Conservation (phyloP, 2,888 invertebrate species). For the Metacarcinus magister region DNA sequence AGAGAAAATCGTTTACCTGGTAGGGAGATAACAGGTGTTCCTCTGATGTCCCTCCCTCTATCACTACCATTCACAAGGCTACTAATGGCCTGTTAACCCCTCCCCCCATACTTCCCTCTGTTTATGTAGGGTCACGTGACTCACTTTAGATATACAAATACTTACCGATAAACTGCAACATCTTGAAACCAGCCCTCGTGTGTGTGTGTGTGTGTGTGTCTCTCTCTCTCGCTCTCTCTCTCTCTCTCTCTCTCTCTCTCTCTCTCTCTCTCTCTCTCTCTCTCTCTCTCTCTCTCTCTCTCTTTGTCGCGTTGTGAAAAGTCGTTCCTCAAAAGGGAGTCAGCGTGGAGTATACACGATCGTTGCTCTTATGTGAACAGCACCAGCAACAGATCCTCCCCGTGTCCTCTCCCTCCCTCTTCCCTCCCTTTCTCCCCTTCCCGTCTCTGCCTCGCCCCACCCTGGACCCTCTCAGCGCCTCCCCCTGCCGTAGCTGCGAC, state of each 20-base stretch:
- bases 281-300: constrained; percentile 7
- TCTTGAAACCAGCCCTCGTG: not conserved
- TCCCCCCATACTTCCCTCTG: not conserved
- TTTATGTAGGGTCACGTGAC: not conserved
- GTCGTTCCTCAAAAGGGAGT: too few species aligned
- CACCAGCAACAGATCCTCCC: not conserved
- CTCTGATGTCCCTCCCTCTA: too few species aligned
- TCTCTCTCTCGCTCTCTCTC: too few species aligned
- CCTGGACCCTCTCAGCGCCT: constrained; percentile 35
- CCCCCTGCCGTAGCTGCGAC: constrained; percentile 38
- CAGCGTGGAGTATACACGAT: not conserved
- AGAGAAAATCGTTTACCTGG: too few species aligned
- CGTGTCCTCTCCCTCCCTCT: constrained; percentile 1
- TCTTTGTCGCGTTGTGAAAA: not conserved
- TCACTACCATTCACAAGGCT: not conserved
- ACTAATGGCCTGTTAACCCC: not conserved
- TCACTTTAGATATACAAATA: constrained; percentile 9
- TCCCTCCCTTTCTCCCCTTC: not conserved
- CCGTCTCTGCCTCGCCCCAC: not conserved
- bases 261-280: constrained; percentile 2
- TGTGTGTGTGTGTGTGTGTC: too few species aligned
- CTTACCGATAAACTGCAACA: not conserved
- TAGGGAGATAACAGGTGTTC: too few species aligned
- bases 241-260: not conserved
- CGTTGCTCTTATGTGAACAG: not conserved